A percentile compares a stretch with the other conserved stretches of the same genome.
Evolutionary conservation across 2,888 invertebrate genomes (phyloP).

Genomic region (Plebejus argus): DNA sequence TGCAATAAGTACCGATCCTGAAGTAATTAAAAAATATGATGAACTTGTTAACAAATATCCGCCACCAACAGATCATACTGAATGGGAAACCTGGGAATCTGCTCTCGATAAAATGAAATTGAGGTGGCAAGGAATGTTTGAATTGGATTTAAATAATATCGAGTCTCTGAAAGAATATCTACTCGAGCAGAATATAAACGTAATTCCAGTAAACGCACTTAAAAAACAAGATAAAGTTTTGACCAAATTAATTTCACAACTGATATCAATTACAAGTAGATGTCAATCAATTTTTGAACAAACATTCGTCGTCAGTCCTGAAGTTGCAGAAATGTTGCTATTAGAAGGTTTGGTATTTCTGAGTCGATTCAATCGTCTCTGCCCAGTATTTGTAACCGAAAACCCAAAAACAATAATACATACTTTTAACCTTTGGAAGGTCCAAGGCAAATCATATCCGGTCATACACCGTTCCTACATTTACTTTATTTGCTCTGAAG

Average conservation of each 20-base stretch:
- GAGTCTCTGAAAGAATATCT: constrained; percentile 60
- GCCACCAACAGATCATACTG: constrained; percentile 67
- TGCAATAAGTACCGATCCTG: constrained; percentile 58
- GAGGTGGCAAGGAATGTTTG: constrained; percentile 69
- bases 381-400: constrained; percentile 83
- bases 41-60: constrained; percentile 68
- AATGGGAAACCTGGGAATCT: constrained; percentile 75
- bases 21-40: constrained; percentile 59
- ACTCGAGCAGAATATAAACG: constrained; percentile 68
- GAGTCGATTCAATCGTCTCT: constrained; percentile 83
- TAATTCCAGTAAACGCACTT: constrained; percentile 64
- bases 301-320: constrained; percentile 73
- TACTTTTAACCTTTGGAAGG: constrained; percentile 70
- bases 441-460: constrained; percentile 70
- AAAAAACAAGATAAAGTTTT: constrained; percentile 57
- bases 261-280: constrained; percentile 63
- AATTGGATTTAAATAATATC: constrained; percentile 68
- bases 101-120: constrained; percentile 67
- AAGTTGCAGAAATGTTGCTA: constrained; percentile 80
- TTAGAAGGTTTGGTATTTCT: constrained; percentile 81
- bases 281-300: constrained; percentile 79
- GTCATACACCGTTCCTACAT: constrained; percentile 81
- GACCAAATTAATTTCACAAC: constrained; percentile 52
- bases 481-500: constrained; percentile 79
- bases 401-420: constrained; percentile 69